Percentiles rank a stretch among this genome's conserved stretches.
Conservation (phyloP, 2,113 vertebrate species). For the Pluvialis apricaria region DNA sequence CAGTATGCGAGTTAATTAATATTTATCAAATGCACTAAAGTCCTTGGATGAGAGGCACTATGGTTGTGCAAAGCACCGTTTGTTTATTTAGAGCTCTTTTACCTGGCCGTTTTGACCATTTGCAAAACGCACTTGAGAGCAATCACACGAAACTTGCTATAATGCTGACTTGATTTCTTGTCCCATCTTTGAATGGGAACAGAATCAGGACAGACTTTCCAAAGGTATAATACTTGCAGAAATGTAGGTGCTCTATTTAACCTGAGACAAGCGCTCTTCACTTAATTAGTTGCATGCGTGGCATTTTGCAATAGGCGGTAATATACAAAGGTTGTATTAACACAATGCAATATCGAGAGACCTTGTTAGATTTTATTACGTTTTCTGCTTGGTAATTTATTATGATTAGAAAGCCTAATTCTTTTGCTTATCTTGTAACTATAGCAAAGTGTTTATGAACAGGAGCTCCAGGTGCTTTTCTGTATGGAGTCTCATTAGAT, state of each 20-base stretch:
- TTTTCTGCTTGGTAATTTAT: slow-evolving; percentile 1
- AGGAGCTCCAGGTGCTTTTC: slow-evolving; percentile 23
- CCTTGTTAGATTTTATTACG: slow-evolving; percentile 4
- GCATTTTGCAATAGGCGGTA: background rate
- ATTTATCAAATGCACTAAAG: background rate
- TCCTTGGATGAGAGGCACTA: background rate
- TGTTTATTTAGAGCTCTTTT: background rate
- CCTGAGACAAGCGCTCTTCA: background rate
- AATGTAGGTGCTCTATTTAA: slow-evolving; percentile 4
- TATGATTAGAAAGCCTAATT: background rate
- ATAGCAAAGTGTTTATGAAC: slow-evolving; percentile 2
- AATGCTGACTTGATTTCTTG: background rate
- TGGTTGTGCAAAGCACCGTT: background rate
- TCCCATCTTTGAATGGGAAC: background rate
- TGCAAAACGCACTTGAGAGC: background rate
- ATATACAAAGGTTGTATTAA: background rate
- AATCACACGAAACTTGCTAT: background rate
- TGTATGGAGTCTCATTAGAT: background rate
- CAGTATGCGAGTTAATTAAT: background rate
- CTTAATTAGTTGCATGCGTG: background rate
- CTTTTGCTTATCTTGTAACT: slow-evolving; percentile 40
- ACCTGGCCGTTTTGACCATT: background rate
- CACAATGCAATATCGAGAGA: background rate
- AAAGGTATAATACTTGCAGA: background rate
- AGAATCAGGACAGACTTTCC: background rate